phyloP scores from a whole-genome alignment of 92 coral and sea anemone species.

The Parazoanthus darwini region DNA sequence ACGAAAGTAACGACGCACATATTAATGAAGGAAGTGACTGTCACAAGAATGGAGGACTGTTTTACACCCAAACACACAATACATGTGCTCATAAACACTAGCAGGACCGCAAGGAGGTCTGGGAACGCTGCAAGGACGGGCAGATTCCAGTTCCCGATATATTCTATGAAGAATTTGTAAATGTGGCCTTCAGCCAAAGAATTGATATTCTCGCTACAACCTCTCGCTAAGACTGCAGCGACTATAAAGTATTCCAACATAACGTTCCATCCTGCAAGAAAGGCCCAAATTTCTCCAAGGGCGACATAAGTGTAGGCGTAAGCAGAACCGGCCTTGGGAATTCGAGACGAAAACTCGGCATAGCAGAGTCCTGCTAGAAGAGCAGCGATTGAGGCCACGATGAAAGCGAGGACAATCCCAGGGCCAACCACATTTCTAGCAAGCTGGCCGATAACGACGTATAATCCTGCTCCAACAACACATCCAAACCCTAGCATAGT shows the following conservation, averaged over 20 bases:
- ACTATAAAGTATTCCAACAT: constrained; percentile 70
- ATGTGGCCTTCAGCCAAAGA: constrained; percentile 62
- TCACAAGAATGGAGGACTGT: constrained; percentile 67
- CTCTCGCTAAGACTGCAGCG: constrained; percentile 76
- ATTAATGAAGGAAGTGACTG: constrained; percentile 53
- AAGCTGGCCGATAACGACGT: constrained; percentile 73
- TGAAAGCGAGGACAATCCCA: constrained; percentile 78
- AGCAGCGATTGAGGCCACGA: constrained; percentile 81
- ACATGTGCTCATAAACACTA: constrained; percentile 57
- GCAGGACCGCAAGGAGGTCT: constrained; percentile 64
- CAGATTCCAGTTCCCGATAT: constrained; percentile 56
- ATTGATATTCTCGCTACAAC: constrained; percentile 76
- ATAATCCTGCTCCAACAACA: constrained; percentile 21
- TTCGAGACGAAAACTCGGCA: constrained; percentile 85
- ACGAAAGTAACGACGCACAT: constrained; percentile 60
- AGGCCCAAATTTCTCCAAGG: constrained; percentile 88
- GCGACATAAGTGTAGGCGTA: constrained; percentile 82
- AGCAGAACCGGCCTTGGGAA: constrained; percentile 84
- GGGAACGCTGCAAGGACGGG: constrained; percentile 59
- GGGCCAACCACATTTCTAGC: constrained; percentile 90
- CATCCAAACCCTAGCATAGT: constrained; percentile 26
- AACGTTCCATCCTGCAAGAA: constrained; percentile 84
- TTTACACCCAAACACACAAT: constrained; percentile 76
- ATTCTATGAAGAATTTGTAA: constrained; percentile 46
- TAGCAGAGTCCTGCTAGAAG: constrained; percentile 79